These are phyloP conservation scores for Drosophila ficusphila DNA, from an alignment of 1,140 invertebrate species.

Conservation along the genomic window DNA sequence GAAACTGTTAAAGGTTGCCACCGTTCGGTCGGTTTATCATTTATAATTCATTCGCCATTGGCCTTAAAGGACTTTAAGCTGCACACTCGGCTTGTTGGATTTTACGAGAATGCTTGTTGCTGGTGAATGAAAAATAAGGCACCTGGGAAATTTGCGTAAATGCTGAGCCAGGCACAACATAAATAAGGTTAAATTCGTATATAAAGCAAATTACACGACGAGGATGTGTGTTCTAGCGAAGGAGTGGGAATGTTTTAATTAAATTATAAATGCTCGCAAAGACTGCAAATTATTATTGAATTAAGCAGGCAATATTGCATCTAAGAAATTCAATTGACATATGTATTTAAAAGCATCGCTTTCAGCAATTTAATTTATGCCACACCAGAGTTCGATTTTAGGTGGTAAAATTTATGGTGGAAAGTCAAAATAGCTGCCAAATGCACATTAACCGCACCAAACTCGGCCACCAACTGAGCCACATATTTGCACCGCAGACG, in stretches of 20 bases:
- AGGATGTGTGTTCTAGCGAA: not conserved
- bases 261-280: constrained; percentile 25
- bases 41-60: constrained; percentile 43
- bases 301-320: not conserved
- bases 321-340: not conserved
- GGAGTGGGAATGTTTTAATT: constrained; percentile 25
- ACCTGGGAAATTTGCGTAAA: constrained; percentile 51
- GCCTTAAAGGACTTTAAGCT: constrained; percentile 44
- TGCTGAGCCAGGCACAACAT: constrained; percentile 24
- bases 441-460: constrained; percentile 44
- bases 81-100: constrained; percentile 20
- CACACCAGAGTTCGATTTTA: constrained; percentile 19
- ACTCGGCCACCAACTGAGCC: constrained; percentile 37
- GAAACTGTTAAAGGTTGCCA: constrained; percentile 22
- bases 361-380: constrained; percentile 4
- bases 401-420: constrained; percentile 24
- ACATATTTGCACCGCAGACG: constrained; percentile 24
- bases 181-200: constrained; percentile 29
- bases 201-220: constrained; percentile 30
- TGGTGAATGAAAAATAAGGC: constrained; percentile 40
- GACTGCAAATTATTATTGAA: not conserved
- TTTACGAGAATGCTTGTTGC: constrained; percentile 11
- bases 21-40: constrained; percentile 35
- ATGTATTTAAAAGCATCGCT: not conserved
- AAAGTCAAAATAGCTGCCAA: constrained; percentile 40